Percentiles rank a stretch among this genome's conserved stretches.
Conservation (phyloP, 2,888 invertebrate species). For the Amiota minor region DNA sequence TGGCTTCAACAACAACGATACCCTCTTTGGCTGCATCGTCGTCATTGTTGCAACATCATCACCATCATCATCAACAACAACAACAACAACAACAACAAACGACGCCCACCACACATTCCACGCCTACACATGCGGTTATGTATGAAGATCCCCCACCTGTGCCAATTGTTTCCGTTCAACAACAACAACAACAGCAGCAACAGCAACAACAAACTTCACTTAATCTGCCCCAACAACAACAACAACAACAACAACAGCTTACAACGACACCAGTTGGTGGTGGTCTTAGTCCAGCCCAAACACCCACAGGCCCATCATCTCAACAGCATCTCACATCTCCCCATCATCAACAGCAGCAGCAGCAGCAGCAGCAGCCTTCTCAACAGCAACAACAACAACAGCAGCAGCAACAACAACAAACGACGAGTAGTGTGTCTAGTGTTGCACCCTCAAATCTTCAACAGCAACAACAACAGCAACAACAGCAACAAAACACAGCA, state of each 20-base stretch:
- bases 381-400: conserved; percentile 31
- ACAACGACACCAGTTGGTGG: conserved; percentile 67
- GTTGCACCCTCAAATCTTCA: conserved; percentile 65
- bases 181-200: conserved; percentile 62
- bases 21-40: conserved; percentile 51
- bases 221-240: conserved; percentile 58
- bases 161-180: conserved; percentile 70
- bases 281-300: conserved; percentile 68
- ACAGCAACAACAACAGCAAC: conserved; percentile 50
- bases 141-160: conserved; percentile 75
- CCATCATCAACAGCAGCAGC: conserved; percentile 65
- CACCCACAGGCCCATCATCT: conserved; percentile 62
- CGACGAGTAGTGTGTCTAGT: conserved; percentile 68
- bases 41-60: conserved; percentile 57
- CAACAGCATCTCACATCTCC: conserved; percentile 68
- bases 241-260: conserved; percentile 66
- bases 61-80: conserved; percentile 48
- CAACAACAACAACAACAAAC: conserved; percentile 71
- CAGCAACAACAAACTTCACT: conserved; percentile 61
- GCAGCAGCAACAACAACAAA: conserved; percentile 51
- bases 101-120: conserved; percentile 75
- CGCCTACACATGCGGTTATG: conserved; percentile 76
- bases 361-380: conserved; percentile 35
- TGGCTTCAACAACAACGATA: conserved; percentile 43
- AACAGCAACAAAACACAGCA: conserved; percentile 71